Conservation (phyloP, 1,140 invertebrate genomes). For the Cephus cinctus region DNA sequence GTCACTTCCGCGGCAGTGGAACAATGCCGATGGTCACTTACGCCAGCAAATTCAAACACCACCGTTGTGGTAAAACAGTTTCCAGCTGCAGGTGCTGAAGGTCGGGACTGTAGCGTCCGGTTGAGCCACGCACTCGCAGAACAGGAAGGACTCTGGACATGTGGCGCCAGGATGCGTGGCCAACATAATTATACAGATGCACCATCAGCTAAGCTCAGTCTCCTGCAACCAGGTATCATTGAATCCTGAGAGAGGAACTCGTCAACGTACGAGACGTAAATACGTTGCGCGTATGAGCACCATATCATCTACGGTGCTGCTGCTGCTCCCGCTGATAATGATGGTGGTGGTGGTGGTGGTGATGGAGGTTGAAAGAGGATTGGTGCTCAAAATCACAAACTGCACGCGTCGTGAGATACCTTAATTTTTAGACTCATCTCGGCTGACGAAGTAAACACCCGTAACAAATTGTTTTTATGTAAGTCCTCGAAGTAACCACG, state of each 20-base stretch:
- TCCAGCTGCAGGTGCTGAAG: slow-evolving; percentile 40
- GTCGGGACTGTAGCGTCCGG: slow-evolving; percentile 49
- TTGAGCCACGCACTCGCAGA: slow-evolving; percentile 45
- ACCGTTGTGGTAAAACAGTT: slow-evolving; percentile 53
- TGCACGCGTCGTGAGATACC: neutral
- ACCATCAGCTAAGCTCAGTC: slow-evolving; percentile 51
- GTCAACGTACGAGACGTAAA: slow-evolving; percentile 18
- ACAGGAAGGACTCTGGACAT: slow-evolving; percentile 51
- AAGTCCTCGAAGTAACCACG: no score
- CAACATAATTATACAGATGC: slow-evolving; percentile 47
- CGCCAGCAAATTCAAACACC: slow-evolving; percentile 46
- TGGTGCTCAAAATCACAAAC: neutral
- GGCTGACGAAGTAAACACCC: no score
- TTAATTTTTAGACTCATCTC: no score
- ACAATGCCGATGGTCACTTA: slow-evolving; percentile 52
- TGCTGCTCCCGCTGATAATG: no score
- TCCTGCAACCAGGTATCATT: slow-evolving; percentile 53
- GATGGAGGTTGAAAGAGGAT: neutral
- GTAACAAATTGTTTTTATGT: no score
- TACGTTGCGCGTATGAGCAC: slow-evolving; percentile 22
- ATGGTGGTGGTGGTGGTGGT: neutral
- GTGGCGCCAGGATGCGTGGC: slow-evolving; percentile 42
- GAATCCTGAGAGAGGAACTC: slow-evolving; percentile 28
- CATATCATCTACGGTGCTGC: slow-evolving; percentile 17
- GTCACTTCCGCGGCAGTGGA: slow-evolving; percentile 45